These are phyloP conservation scores for Drosophila yakuba DNA, from an alignment of 1,140 invertebrate species.

Conservation along the genomic window DNA sequence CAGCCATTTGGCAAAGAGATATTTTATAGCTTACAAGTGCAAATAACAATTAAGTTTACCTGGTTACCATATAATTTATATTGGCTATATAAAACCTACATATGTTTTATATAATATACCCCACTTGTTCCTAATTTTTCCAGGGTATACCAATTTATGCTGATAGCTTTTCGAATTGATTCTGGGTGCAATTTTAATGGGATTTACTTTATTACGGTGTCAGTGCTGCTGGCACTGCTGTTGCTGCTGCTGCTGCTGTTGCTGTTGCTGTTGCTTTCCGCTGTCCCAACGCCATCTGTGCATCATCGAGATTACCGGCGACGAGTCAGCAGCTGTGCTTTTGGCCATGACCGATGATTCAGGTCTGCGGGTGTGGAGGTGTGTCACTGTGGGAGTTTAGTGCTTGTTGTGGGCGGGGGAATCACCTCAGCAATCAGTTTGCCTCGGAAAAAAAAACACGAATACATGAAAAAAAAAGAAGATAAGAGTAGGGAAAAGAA, in stretches of 20 bases:
- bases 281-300: slow-evolving; percentile 30
- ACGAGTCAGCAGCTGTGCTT: slow-evolving; percentile 36
- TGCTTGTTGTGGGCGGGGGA: slow-evolving; percentile 14
- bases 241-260: slow-evolving; percentile 5
- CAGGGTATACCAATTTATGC: slow-evolving; percentile 26
- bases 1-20: background rate
- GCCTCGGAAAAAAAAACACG: background rate
- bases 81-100: too few relatives aligned
- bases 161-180: slow-evolving; percentile 56
- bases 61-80: background rate
- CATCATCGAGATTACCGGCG: slow-evolving; percentile 22
- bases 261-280: background rate
- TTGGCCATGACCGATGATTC: slow-evolving; percentile 36
- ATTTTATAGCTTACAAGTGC: background rate
- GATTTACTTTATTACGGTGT: slow-evolving; percentile 37
- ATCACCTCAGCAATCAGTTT: slow-evolving; percentile 25
- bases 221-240: background rate
- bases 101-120: slow-evolving; percentile 2
- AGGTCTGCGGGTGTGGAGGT: slow-evolving; percentile 13
- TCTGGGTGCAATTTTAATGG: slow-evolving; percentile 57
- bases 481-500: slow-evolving; percentile 18
- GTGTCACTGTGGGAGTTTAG: slow-evolving; percentile 23
- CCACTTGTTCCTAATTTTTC: background rate
- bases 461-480: slow-evolving; percentile 4
- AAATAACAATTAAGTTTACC: background rate